These are phyloP conservation scores for Erebia ligea DNA, from an alignment of 2,888 invertebrate genomes.

Conservation along the genomic window DNA sequence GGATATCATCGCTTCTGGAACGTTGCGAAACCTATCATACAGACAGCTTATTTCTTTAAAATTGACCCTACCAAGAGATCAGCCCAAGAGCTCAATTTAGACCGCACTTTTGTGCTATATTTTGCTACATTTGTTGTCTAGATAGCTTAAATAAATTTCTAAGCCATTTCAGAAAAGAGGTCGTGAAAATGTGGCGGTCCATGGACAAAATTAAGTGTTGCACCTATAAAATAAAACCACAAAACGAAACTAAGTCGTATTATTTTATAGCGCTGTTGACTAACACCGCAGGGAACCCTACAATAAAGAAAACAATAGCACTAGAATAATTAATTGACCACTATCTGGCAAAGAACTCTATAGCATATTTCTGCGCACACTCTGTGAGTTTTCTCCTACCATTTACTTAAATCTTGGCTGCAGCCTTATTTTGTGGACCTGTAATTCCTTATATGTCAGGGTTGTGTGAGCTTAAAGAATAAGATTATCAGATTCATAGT, in stretches of 20 bases:
- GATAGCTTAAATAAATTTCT: no score
- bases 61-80: no score
- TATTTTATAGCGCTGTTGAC: constrained; percentile 6
- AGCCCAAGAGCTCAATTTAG: no score
- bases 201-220: not conserved
- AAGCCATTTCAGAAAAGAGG: not conserved
- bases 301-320: constrained; percentile 4
- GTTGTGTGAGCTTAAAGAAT: not conserved
- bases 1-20: no score
- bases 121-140: no score
- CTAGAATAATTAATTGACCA: constrained; percentile 15
- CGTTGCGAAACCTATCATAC: no score
- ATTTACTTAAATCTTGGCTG: constrained; percentile 1
- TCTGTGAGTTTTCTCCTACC: not conserved
- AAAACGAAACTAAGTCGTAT: not conserved
- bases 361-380: constrained; percentile 3
- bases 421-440: not conserved
- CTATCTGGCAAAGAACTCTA: constrained; percentile 1
- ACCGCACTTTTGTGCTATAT: no score
- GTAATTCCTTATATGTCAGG: not conserved
- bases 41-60: no score
- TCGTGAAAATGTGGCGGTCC: not conserved
- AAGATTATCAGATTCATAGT: no score
- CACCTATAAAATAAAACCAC: not conserved
- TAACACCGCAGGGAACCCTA: constrained; percentile 11